These are phyloP conservation scores for Callipepla squamata DNA, from an alignment of 2,113 vertebrate genomes.

Conservation along the genomic window DNA sequence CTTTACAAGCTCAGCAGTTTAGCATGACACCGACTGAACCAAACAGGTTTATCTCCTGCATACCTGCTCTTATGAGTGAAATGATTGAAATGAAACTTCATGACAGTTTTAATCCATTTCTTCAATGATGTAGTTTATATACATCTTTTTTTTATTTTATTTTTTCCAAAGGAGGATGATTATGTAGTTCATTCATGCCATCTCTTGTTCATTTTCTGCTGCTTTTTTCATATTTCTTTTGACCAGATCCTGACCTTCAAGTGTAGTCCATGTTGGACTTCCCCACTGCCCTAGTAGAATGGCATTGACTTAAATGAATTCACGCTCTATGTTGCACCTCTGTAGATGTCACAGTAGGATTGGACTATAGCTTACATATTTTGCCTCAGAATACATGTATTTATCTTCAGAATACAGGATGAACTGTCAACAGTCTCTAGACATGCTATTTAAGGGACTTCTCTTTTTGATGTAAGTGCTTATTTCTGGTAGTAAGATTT, in stretches of 20 bases:
- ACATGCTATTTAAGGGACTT: neutral
- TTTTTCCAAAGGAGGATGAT: slow-evolving; percentile 64
- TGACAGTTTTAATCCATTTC: slow-evolving; percentile 43
- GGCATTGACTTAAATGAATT: neutral
- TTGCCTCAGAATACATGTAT: neutral
- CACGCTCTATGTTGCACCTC: neutral
- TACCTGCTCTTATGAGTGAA: slow-evolving; percentile 52
- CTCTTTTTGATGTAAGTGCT: neutral
- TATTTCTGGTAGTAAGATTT: neutral
- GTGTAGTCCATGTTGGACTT: slow-evolving; percentile 40
- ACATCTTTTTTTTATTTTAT: neutral
- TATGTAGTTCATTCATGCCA: slow-evolving; percentile 53
- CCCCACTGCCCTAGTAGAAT: neutral
- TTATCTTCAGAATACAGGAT: neutral
- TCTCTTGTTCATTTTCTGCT: slow-evolving; percentile 54
- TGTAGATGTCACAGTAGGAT: neutral
- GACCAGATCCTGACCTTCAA: slow-evolving; percentile 38
- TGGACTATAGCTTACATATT: neutral
- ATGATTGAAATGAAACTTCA: slow-evolving; percentile 41
- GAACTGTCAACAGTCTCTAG: neutral
- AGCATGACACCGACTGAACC: neutral
- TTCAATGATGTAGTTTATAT: slow-evolving; percentile 48
- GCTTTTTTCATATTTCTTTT: slow-evolving; percentile 63
- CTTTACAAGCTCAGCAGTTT: neutral
- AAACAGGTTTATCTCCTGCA: slow-evolving; percentile 22